phyloP scores from a whole-genome alignment of 1,140 invertebrate species.

The Trachymyrmex septentrionalis region DNA sequence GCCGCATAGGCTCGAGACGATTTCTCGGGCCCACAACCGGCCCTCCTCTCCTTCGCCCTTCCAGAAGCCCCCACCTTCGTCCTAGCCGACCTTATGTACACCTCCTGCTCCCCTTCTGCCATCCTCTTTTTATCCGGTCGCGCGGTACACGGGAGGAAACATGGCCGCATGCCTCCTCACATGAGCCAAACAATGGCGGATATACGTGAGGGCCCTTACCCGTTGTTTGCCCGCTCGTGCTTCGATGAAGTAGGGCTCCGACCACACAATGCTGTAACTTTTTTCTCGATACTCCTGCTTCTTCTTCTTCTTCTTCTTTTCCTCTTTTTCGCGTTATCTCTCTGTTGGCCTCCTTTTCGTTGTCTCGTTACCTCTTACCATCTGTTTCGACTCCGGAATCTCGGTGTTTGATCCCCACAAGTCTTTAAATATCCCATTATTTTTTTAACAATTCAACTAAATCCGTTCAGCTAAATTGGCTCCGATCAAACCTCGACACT shows the following conservation, averaged over 20 bases:
- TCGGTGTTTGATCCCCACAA: not conserved
- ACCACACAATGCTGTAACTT: slow-evolving; percentile 67
- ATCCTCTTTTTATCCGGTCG: slow-evolving; percentile 81
- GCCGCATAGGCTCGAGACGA: slow-evolving; percentile 4
- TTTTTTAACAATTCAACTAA: not conserved
- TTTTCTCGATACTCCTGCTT: slow-evolving; percentile 1
- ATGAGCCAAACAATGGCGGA: slow-evolving; percentile 85
- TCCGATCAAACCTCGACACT: not conserved
- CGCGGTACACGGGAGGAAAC: slow-evolving; percentile 81
- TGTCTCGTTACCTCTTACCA: slow-evolving; percentile 44
- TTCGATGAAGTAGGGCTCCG: slow-evolving; percentile 75
- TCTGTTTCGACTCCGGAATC: slow-evolving; percentile 23
- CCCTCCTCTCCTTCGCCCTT: slow-evolving; percentile 66
- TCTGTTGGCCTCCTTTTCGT: slow-evolving; percentile 17
- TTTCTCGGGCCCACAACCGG: slow-evolving; percentile 52
- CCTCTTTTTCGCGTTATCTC: slow-evolving; percentile 19
- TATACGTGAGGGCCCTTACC: slow-evolving; percentile 78
- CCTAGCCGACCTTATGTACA: slow-evolving; percentile 74
- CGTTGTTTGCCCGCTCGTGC: slow-evolving; percentile 78
- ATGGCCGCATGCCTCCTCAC: slow-evolving; percentile 84
- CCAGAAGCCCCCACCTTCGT: slow-evolving; percentile 64
- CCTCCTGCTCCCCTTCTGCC: slow-evolving; percentile 75
- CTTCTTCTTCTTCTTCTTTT: slow-evolving; percentile 36
- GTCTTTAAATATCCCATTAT: slow-evolving; percentile 10
- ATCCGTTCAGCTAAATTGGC: not conserved